Conservation (phyloP, 2,888 invertebrate species). For the Leptinotarsa rubiginosa region DNA sequence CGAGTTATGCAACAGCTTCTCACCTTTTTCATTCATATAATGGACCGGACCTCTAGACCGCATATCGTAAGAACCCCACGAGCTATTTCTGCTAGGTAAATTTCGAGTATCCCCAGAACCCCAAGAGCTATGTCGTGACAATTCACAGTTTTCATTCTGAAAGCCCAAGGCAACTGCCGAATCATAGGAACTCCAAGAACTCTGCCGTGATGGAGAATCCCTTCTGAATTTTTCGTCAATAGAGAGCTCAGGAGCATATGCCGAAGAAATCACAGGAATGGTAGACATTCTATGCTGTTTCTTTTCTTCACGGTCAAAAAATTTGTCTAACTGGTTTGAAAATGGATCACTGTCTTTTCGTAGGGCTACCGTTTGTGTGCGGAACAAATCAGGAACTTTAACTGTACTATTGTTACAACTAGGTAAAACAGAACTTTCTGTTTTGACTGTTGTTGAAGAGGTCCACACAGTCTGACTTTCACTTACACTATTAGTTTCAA, state of each 20-base stretch:
- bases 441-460: slow-evolving; percentile 62
- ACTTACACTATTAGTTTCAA: slow-evolving; percentile 63
- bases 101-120: slow-evolving; percentile 79
- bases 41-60: slow-evolving; percentile 63
- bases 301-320: slow-evolving; percentile 77
- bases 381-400: slow-evolving; percentile 56
- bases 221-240: slow-evolving; percentile 57
- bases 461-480: slow-evolving; percentile 66
- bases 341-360: slow-evolving; percentile 73
- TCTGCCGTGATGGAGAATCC: slow-evolving; percentile 75
- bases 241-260: slow-evolving; percentile 46
- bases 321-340: slow-evolving; percentile 77
- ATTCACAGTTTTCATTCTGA: slow-evolving; percentile 70
- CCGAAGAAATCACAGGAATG: slow-evolving; percentile 62
- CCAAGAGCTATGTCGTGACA: slow-evolving; percentile 85
- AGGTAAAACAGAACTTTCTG: slow-evolving; percentile 55
- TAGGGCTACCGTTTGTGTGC: slow-evolving; percentile 50
- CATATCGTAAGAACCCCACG: slow-evolving; percentile 80
- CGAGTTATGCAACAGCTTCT: slow-evolving; percentile 51
- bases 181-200: slow-evolving; percentile 83
- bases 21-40: slow-evolving; percentile 61
- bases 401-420: slow-evolving; percentile 57
- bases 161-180: slow-evolving; percentile 78
- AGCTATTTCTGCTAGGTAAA: slow-evolving; percentile 76
- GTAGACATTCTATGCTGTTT: slow-evolving; percentile 63